These are phyloP conservation scores for Macrobrachium nipponense DNA, from an alignment of 1,140 invertebrate genomes.

Conservation along the genomic window DNA sequence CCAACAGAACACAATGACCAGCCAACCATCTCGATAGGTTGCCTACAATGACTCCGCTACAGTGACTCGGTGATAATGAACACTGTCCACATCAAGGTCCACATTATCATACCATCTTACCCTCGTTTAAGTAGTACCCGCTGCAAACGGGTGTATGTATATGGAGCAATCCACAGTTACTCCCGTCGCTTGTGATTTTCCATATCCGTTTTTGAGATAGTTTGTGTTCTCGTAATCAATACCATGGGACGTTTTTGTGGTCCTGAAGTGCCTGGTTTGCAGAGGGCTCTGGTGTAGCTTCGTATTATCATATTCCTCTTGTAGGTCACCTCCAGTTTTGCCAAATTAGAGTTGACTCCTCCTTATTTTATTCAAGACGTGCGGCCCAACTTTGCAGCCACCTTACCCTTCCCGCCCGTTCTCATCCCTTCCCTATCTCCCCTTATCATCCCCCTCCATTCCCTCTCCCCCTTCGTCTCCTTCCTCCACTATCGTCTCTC, in stretches of 20 bases:
- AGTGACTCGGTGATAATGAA: constrained; percentile 40
- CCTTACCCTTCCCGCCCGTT: not conserved
- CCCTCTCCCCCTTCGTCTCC: not conserved
- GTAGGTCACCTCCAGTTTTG: not conserved
- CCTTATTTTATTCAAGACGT: not conserved
- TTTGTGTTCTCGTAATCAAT: too few relatives aligned
- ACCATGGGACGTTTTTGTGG: too few relatives aligned
- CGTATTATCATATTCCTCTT: not conserved
- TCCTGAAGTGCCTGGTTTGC: too few relatives aligned
- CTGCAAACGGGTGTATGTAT: not conserved
- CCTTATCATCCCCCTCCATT: not conserved
- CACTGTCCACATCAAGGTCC: constrained; percentile 31
- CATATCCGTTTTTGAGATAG: not conserved
- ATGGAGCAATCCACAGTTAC: not conserved
- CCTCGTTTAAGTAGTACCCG: too few relatives aligned
- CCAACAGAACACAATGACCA: not conserved
- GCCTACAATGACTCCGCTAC: constrained; percentile 16
- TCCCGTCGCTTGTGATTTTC: not conserved
- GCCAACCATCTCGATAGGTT: not conserved
- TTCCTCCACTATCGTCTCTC: not conserved
- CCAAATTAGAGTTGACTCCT: too few relatives aligned
- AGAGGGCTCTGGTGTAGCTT: too few relatives aligned
- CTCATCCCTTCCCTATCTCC: not conserved
- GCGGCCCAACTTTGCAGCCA: not conserved
- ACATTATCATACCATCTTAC: constrained; percentile 32